A percentile compares a stretch with the other conserved stretches of the same genome.
These are phyloP conservation scores for Turritopsis rubra DNA, from an alignment of 30 jellyfish, hydroid and myxozoan genomes.

Conservation along the genomic window DNA sequence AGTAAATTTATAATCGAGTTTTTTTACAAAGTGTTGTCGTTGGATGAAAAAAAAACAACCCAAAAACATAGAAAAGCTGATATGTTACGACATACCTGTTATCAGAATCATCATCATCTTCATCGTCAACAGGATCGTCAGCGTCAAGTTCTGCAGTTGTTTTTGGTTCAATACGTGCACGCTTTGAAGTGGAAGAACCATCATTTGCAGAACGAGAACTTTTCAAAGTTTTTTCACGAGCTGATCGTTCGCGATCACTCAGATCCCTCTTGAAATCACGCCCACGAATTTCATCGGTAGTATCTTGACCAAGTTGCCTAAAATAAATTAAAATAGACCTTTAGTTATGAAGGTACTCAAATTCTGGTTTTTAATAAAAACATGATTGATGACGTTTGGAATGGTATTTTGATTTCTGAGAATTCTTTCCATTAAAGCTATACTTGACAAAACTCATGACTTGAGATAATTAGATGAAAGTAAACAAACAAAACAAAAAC, in stretches of 20 bases:
- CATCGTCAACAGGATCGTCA: conserved; percentile 94
- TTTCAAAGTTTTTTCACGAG: conserved; percentile 59
- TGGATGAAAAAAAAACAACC: too few species aligned
- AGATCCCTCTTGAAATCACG: conserved; percentile 80
- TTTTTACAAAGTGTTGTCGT: too few species aligned
- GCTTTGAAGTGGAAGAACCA: conserved; percentile 50
- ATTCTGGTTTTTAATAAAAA: neutral
- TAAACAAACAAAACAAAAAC: too few species aligned
- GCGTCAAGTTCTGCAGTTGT: conserved; percentile 68
- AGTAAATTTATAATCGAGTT: too few species aligned
- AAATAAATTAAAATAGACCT: neutral
- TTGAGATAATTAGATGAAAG: too few species aligned
- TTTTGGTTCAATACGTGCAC: conserved; percentile 60
- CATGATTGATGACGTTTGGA: neutral
- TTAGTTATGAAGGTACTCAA: neutral
- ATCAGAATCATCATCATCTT: too few species aligned
- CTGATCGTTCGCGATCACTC: conserved; percentile 71
- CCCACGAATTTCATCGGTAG: conserved; percentile 73
- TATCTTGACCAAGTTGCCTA: conserved; percentile 90
- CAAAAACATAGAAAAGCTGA: too few species aligned
- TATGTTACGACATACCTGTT: too few species aligned
- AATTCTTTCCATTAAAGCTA: too few species aligned
- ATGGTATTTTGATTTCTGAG: neutral
- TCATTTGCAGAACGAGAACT: conserved; percentile 43
- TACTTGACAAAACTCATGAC: too few species aligned